A percentile compares a stretch with the other conserved stretches of the same genome.
Evolutionary conservation across 2,888 invertebrate genomes (phyloP).

Genomic region (Drosophila pseudotakahashii): DNA sequence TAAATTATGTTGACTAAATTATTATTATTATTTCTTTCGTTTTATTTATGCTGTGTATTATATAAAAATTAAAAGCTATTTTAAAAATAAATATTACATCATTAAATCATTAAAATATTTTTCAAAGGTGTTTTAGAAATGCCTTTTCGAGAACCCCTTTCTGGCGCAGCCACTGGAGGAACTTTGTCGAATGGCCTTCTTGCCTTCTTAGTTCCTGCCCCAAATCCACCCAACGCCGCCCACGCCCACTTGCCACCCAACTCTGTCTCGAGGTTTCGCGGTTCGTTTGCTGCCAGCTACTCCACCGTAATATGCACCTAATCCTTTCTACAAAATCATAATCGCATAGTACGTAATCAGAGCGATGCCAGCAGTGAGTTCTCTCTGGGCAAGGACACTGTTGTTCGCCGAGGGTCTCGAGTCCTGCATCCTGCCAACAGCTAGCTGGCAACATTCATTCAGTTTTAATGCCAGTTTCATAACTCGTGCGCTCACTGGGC

Average conservation of each 20-base stretch:
- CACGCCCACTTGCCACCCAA: background rate
- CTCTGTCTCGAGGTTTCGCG: slow-evolving; percentile 68
- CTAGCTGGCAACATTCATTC: slow-evolving; percentile 61
- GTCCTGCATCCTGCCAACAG: slow-evolving; percentile 40
- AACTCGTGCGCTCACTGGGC: slow-evolving; percentile 76
- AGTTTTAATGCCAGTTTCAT: slow-evolving; percentile 76
- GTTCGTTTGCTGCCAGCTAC: slow-evolving; percentile 64
- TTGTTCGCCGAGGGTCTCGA: slow-evolving; percentile 37
- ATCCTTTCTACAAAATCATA: slow-evolving; percentile 77
- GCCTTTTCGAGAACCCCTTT: background rate
- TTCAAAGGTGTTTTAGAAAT: background rate
- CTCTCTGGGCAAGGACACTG: slow-evolving; percentile 30
- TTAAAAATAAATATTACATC: too few species aligned
- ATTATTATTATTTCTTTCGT: too few species aligned
- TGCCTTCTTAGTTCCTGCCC: slow-evolving; percentile 21
- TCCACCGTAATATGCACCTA: slow-evolving; percentile 75
- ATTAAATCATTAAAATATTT: too few species aligned
- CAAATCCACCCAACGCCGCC: background rate
- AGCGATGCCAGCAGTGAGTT: slow-evolving; percentile 44
- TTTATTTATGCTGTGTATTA: too few species aligned
- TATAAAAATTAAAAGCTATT: too few species aligned
- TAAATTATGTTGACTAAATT: too few species aligned
- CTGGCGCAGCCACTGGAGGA: background rate
- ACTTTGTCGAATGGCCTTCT: slow-evolving; percentile 13
- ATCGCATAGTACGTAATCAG: slow-evolving; percentile 74